These are phyloP conservation scores for Physeter macrocephalus DNA, from an alignment of 2,113 vertebrate species.

Conservation along the genomic window DNA sequence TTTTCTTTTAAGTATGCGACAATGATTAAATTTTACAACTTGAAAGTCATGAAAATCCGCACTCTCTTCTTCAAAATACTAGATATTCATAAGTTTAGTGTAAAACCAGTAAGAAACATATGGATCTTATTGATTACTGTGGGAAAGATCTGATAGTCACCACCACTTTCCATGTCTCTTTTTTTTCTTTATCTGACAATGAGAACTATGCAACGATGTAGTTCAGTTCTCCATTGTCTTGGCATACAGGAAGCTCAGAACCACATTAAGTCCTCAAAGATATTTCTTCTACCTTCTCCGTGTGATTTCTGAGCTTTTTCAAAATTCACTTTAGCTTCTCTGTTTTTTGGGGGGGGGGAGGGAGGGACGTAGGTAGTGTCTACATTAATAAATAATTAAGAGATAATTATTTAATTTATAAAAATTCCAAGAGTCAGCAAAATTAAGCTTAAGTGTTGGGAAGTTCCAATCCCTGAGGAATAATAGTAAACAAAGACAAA, in stretches of 20 bases:
- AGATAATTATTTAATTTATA: background rate
- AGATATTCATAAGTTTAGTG: background rate
- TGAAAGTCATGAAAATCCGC: background rate
- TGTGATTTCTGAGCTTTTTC: background rate
- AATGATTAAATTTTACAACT: background rate
- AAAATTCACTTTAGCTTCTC: background rate
- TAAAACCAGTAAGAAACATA: background rate
- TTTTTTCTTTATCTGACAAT: background rate
- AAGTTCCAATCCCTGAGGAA: background rate
- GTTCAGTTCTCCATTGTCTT: background rate
- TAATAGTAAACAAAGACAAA: background rate
- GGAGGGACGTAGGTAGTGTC: background rate
- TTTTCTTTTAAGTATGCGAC: background rate
- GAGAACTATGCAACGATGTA: accelerated
- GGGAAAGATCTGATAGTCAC: background rate
- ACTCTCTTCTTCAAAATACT: background rate
- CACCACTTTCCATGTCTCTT: background rate
- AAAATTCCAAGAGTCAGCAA: background rate
- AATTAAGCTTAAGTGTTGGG: background rate
- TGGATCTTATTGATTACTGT: background rate
- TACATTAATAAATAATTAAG: background rate
- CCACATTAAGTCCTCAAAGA: background rate
- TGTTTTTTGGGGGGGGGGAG: background rate
- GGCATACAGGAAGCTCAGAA: background rate
- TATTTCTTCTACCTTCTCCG: background rate